A percentile compares a stretch with the other conserved stretches of the same genome.
phyloP scores from a whole-genome alignment of 1,140 invertebrate genomes.

The Chironomus tepperi region DNA sequence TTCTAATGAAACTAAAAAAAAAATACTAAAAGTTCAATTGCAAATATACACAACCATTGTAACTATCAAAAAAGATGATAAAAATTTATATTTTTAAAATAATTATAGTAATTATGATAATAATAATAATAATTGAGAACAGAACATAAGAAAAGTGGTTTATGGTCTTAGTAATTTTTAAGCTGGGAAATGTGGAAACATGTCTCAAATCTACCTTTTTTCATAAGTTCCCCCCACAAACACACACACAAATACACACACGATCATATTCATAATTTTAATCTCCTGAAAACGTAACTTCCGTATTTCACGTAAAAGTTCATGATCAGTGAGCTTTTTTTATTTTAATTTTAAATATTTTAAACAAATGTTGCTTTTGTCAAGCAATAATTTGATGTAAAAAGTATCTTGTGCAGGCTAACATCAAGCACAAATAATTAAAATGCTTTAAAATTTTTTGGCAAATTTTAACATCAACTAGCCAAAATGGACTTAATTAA shows the following conservation, averaged over 20 bases:
- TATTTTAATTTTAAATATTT: too few species aligned
- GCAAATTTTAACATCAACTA: too few species aligned
- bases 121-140: neutral
- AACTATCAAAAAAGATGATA: conserved; percentile 14
- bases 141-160: conserved; percentile 2
- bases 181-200: neutral
- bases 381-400: too few species aligned
- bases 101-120: neutral
- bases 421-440: too few species aligned
- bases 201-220: conserved; percentile 12
- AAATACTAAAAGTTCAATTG: conserved; percentile 14
- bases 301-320: too few species aligned
- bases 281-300: neutral
- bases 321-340: too few species aligned
- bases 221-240: neutral
- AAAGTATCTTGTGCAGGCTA: too few species aligned
- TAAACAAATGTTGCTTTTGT: too few species aligned
- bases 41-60: neutral
- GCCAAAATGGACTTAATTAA: neutral
- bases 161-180: neutral
- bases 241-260: neutral
- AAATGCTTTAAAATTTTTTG: too few species aligned
- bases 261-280: conserved; percentile 11
- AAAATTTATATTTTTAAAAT: conserved; percentile 7
- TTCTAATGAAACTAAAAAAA: neutral